phyloP scores from a whole-genome alignment of 1,140 invertebrate genomes.

The Brachionus koreanus region DNA sequence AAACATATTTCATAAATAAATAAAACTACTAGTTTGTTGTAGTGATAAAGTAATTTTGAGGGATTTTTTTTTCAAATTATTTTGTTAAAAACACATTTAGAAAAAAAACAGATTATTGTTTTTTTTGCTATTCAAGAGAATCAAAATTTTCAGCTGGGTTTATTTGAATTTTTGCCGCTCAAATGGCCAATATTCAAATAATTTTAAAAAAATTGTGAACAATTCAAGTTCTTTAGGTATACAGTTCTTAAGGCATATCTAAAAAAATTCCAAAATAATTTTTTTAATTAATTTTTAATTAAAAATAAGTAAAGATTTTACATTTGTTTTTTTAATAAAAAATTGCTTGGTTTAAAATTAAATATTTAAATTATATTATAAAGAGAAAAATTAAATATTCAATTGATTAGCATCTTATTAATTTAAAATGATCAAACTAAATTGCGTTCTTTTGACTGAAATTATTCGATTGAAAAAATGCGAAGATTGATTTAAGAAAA shows the following conservation, averaged over 20 bases:
- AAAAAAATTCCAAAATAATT: too few relatives aligned
- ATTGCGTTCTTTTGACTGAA: background rate
- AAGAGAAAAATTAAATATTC: background rate
- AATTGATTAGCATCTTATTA: background rate
- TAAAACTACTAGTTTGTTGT: background rate
- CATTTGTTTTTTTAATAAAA: background rate
- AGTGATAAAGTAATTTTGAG: background rate
- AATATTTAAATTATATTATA: background rate
- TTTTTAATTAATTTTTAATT: background rate
- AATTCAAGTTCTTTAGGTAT: too few relatives aligned
- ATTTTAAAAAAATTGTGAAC: background rate
- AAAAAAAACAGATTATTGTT: too few relatives aligned
- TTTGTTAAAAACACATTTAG: too few relatives aligned
- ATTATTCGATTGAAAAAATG: background rate
- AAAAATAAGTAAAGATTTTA: background rate
- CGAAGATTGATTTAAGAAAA: background rate
- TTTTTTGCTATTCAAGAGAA: too few relatives aligned
- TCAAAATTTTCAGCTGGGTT: too few relatives aligned
- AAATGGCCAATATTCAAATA: background rate
- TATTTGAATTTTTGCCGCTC: background rate
- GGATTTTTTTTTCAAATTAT: too few relatives aligned
- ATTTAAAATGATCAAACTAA: background rate
- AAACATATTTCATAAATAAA: background rate
- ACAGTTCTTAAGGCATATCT: too few relatives aligned
- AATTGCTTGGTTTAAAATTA: background rate